Base-by-base conservation (phyloP, 2,888 invertebrate genomes). In the Tetheella fluctuosa region DNA sequence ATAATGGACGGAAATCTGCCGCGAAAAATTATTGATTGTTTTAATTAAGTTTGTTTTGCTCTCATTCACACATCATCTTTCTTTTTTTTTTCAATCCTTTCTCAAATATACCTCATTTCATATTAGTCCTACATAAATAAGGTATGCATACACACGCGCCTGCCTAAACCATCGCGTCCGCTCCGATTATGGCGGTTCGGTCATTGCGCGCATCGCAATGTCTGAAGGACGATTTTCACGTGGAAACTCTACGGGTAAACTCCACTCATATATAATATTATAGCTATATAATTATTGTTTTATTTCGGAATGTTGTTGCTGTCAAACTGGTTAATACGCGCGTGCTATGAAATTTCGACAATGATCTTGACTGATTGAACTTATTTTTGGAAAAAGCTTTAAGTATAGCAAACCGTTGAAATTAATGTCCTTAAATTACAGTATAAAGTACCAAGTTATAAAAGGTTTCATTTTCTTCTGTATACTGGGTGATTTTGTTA, bases 91-190 rank as follows among this genome's bases (percentile, higher is more conserved):
- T 13, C 3, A 13, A 34, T 13, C 13, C 1, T 34, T 13, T 34
- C 34, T 34, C 34, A 13, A 34, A 34, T 34, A 34, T 2, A 34
- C 37, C 34, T 13, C 1, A 55, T 34, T n/a, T 12, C 6, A 55
- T 82, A 70, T 81, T 67, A 75, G 80, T 82, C 68, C 54, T 62
- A 73, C 20, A 42, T 59, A 10, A 7, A 72, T 73, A 42, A 57
- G 61, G 76, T 84, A 74, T 73, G 75, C 83, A 89, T 87, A 85
- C 79, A 62, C 83, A 81, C 84, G 81, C 74, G 73, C 70, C 77
- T 77, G 78, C 84, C 89, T 84, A 85, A 88, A 87, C 69, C 79
- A 85, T 76, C 77, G 81, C 89, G 84, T 91, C 91, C 91, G 91
- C 86, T 90, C 90, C 85, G 77, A 72, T 72, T 86, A 84, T 76